These are phyloP conservation scores for Nettapus auritus DNA, from an alignment of 2,113 vertebrate genomes.

Conservation along the genomic window DNA sequence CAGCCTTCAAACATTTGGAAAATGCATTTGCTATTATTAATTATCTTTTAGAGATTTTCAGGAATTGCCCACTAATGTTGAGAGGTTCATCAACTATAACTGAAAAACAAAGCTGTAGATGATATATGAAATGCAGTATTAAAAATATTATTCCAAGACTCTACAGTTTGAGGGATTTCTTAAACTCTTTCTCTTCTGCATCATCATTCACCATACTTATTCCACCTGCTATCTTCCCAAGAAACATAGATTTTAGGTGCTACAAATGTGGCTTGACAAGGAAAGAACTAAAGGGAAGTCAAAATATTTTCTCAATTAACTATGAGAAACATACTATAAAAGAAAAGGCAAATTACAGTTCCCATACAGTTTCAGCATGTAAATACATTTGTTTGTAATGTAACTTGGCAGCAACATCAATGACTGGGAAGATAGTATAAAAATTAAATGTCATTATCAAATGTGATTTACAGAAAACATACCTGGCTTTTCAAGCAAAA, in stretches of 20 bases:
- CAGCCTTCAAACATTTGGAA: background rate
- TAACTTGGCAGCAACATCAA: constrained; percentile 6
- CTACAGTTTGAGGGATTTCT: background rate
- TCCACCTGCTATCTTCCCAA: background rate
- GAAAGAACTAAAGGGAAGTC: background rate
- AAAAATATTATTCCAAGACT: background rate
- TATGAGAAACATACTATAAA: background rate
- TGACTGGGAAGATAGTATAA: background rate
- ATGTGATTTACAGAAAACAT: background rate
- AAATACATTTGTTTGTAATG: background rate
- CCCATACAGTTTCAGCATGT: background rate
- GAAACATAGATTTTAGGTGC: background rate
- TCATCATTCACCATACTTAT: constrained; percentile 16
- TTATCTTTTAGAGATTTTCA: background rate
- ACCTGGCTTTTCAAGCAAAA: constrained; percentile 38
- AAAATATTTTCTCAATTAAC: background rate
- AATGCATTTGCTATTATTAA: background rate
- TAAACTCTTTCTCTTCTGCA: background rate
- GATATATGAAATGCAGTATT: background rate
- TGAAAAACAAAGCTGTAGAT: background rate
- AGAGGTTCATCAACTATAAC: background rate
- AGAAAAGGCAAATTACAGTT: constrained; percentile 20
- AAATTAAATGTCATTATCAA: background rate
- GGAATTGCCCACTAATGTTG: background rate
- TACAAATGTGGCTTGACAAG: background rate